A percentile compares a stretch with the other conserved stretches of the same genome.
phyloP scores from a whole-genome alignment of 64 coral and sea anemone genomes.

The Platygyra sinensis region DNA sequence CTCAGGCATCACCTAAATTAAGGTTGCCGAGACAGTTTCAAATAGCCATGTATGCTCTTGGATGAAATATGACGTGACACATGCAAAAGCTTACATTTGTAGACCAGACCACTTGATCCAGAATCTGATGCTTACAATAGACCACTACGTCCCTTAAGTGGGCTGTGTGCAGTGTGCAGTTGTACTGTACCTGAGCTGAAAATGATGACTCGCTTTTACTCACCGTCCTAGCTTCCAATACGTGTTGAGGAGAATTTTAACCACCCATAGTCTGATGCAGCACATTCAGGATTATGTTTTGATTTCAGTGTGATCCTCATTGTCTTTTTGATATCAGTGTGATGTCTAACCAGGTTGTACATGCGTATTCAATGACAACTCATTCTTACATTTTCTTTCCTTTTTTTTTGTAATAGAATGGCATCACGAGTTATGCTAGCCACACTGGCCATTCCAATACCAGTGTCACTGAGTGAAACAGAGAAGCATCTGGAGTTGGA shows the following conservation, averaged over 20 bases:
- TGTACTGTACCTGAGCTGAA: not conserved
- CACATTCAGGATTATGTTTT: not conserved
- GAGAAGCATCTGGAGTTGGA: slow-evolving; percentile 94
- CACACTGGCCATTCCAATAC: slow-evolving; percentile 83
- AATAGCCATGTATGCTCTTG: no score
- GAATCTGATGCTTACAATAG: no score
- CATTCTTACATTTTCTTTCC: not conserved
- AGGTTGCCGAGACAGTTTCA: no score
- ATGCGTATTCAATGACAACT: not conserved
- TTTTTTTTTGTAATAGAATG: slow-evolving; percentile 78
- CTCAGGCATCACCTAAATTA: no score
- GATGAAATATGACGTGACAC: no score
- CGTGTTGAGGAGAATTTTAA: not conserved
- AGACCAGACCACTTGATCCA: no score
- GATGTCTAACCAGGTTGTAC: no score
- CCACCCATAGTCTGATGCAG: slow-evolving; percentile 18
- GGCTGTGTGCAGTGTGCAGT: no score
- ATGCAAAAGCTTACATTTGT: no score
- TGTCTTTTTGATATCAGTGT: no score
- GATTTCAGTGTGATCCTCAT: no score
- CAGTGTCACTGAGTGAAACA: slow-evolving; percentile 89
- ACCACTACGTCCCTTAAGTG: no score
- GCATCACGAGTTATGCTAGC: slow-evolving; percentile 82
- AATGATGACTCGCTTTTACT: not conserved
- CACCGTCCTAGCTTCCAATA: not conserved